These are phyloP conservation scores for Nanger granti DNA, from an alignment of 2,113 vertebrate species.

Conservation along the genomic window DNA sequence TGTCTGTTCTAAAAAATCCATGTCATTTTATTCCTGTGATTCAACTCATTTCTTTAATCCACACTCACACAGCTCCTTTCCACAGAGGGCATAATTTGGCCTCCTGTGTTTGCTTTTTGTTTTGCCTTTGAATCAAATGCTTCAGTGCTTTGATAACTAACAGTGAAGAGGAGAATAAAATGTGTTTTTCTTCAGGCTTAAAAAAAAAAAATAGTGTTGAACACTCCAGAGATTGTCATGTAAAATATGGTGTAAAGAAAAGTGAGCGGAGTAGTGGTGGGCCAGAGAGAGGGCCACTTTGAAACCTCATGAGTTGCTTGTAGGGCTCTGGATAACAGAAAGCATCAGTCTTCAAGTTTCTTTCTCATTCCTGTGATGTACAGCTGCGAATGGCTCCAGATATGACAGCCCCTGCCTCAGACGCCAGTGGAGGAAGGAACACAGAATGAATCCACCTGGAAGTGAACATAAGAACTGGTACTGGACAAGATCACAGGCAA, in stretches of 20 bases:
- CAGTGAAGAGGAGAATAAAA: constrained; percentile 16
- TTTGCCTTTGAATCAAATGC: constrained; percentile 48
- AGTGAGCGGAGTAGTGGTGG: accelerated
- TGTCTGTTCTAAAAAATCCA: constrained; percentile 12
- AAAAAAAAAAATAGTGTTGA: background rate
- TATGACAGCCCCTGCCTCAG: background rate
- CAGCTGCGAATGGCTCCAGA: background rate
- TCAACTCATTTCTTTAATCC: background rate
- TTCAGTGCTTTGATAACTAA: constrained; percentile 36
- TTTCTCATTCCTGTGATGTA: background rate
- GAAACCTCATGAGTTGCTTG: background rate
- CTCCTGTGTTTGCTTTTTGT: constrained; percentile 30
- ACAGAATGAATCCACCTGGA: background rate
- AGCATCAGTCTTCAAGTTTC: background rate
- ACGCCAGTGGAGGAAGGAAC: background rate
- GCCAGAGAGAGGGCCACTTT: background rate
- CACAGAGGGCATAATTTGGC: background rate
- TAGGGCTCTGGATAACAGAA: background rate
- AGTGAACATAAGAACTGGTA: background rate
- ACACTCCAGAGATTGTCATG: background rate
- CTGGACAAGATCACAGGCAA: background rate
- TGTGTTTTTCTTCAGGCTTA: constrained; percentile 9
- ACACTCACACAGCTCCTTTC: background rate
- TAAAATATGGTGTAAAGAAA: background rate
- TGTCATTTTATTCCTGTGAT: constrained; percentile 26